Evolutionary conservation across 2,888 invertebrate genomes (phyloP).

Genomic region (Gisinianus flammeolus): DNA sequence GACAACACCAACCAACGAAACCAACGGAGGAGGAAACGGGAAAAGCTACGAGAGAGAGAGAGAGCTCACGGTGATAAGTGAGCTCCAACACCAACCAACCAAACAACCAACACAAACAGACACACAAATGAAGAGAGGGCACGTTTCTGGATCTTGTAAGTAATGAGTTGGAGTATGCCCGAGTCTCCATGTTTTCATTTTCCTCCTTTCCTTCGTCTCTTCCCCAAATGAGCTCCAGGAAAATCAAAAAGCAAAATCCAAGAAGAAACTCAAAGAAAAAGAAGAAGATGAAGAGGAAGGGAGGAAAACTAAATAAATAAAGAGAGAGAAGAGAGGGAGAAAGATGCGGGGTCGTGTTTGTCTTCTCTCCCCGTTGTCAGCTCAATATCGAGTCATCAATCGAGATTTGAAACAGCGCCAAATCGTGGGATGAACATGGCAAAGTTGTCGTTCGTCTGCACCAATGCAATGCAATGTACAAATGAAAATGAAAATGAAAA

Average conservation of each 20-base stretch:
- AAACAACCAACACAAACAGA: no score
- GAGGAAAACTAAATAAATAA: background rate
- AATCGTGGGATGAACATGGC: conserved; percentile 5
- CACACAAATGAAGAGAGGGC: no score
- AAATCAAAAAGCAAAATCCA: background rate
- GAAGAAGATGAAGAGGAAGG: background rate
- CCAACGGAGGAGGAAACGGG: no score
- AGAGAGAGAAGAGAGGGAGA: background rate
- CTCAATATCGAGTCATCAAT: conserved; percentile 22
- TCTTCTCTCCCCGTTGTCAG: background rate
- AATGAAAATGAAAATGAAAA: no score
- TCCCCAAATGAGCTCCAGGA: background rate
- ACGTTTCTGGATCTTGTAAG: no score
- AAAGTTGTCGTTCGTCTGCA: no score
- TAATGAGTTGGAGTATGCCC: background rate
- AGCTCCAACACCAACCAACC: no score
- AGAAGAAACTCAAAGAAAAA: background rate
- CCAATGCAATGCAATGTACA: no score
- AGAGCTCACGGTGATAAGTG: no score
- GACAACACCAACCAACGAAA: no score
- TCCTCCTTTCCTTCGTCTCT: background rate
- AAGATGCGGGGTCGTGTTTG: background rate
- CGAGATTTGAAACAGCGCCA: conserved; percentile 35
- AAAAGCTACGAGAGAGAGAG: no score
- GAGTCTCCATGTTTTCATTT: background rate